Conservation (phyloP, 2,888 invertebrate species). For the Sipha maydis region DNA sequence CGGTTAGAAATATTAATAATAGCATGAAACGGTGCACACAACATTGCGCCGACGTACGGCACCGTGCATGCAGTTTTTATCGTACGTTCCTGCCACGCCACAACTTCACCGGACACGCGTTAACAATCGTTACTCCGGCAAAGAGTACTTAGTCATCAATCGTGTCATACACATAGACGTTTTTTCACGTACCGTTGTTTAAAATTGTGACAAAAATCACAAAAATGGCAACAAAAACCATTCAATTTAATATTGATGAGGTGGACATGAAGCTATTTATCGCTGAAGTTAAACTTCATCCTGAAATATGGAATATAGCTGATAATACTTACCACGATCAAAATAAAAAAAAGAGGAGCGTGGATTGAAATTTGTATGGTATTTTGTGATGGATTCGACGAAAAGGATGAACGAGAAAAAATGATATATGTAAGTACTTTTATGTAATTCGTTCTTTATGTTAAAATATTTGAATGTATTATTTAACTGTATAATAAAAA, state of each 20-base stretch:
- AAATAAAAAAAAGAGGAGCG: constrained; percentile 6
- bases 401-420: constrained; percentile 23
- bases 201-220: background rate
- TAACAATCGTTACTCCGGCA: background rate
- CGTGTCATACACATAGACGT: background rate
- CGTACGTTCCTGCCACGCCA: background rate
- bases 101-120: background rate
- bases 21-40: constrained; percentile 7
- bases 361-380: constrained; percentile 5
- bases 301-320: constrained; percentile 1
- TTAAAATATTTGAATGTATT: constrained; percentile 2
- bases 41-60: background rate
- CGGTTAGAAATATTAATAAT: background rate
- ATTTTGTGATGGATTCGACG: constrained; percentile 10
- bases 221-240: background rate
- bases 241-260: background rate
- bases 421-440: background rate
- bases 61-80: background rate
- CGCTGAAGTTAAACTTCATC: background rate
- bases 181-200: background rate
- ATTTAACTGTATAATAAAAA: constrained; percentile 9
- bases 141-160: background rate
- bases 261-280: background rate
- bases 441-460: constrained; percentile 6
- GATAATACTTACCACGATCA: background rate